Conservation (phyloP, 2,797 vertebrate genomes). For the Poecile montanus region DNA sequence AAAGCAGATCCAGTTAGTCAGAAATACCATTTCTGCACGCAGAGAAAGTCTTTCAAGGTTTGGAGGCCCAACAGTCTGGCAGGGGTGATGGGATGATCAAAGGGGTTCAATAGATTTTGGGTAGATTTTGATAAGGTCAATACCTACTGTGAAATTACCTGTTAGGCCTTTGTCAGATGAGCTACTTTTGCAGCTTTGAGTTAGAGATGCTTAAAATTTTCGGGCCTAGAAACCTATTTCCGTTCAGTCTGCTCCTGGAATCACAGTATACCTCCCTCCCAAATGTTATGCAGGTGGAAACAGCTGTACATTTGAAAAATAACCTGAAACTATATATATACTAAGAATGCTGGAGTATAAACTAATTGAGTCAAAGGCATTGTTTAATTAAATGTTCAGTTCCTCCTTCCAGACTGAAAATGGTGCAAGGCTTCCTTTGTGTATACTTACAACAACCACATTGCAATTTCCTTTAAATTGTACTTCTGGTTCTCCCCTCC, state of each 20-base stretch:
- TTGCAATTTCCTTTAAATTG: neutral
- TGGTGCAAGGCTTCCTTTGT: neutral
- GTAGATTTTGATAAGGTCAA: neutral
- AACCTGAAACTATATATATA: neutral
- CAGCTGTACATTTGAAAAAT: neutral
- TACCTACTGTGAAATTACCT: neutral
- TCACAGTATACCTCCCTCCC: neutral
- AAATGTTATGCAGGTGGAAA: neutral
- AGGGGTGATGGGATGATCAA: neutral
- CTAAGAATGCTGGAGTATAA: neutral
- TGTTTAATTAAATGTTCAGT: neutral
- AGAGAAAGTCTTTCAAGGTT: neutral
- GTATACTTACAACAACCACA: neutral
- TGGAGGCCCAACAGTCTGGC: neutral
- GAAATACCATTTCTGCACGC: neutral
- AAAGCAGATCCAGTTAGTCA: neutral
- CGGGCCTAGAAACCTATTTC: neutral
- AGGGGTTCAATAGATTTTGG: neutral
- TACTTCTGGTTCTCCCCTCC: neutral
- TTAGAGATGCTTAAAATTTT: neutral
- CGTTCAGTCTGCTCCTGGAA: neutral
- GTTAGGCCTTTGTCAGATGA: neutral
- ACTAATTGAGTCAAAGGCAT: neutral
- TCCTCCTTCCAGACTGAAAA: neutral
- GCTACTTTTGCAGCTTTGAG: neutral